phyloP scores from a whole-genome alignment of 2,888 invertebrate species.

The Euplagia quadripunctaria region DNA sequence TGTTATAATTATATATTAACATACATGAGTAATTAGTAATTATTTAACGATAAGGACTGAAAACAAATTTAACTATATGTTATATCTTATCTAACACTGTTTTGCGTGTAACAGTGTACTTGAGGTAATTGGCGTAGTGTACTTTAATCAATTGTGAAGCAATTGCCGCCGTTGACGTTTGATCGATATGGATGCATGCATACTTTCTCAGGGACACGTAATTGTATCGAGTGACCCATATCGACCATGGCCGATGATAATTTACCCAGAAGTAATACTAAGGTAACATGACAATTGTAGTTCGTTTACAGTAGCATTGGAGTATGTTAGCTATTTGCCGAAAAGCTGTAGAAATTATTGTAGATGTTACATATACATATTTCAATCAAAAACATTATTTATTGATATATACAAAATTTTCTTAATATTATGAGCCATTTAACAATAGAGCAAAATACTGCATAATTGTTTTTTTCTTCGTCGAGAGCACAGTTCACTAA shows the following conservation, averaged over 20 bases:
- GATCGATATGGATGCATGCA: slow-evolving; percentile 38
- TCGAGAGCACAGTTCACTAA: neutral
- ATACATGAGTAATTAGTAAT: neutral
- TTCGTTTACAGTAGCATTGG: slow-evolving; percentile 25
- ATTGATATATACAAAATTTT: neutral
- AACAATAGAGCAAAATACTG: too few species aligned
- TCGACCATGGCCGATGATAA: slow-evolving; percentile 39
- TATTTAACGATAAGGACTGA: neutral
- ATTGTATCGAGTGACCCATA: slow-evolving; percentile 38
- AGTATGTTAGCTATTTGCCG: slow-evolving; percentile 13
- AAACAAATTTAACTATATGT: neutral
- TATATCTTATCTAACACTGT: neutral
- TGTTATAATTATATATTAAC: neutral
- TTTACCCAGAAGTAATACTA: slow-evolving; percentile 51
- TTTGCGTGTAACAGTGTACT: slow-evolving; percentile 14
- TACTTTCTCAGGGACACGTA: slow-evolving; percentile 37
- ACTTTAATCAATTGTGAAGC: slow-evolving; percentile 17
- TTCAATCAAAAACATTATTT: too few species aligned
- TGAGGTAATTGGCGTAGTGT: slow-evolving; percentile 15
- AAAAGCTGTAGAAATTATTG: neutral
- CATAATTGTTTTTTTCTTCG: neutral
- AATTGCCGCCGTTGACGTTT: slow-evolving; percentile 16
- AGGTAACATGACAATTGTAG: slow-evolving; percentile 45
- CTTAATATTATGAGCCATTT: too few species aligned
- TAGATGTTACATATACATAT: neutral